These are phyloP conservation scores for Falco concolor DNA, from an alignment of 2,797 vertebrate species.

Conservation along the genomic window DNA sequence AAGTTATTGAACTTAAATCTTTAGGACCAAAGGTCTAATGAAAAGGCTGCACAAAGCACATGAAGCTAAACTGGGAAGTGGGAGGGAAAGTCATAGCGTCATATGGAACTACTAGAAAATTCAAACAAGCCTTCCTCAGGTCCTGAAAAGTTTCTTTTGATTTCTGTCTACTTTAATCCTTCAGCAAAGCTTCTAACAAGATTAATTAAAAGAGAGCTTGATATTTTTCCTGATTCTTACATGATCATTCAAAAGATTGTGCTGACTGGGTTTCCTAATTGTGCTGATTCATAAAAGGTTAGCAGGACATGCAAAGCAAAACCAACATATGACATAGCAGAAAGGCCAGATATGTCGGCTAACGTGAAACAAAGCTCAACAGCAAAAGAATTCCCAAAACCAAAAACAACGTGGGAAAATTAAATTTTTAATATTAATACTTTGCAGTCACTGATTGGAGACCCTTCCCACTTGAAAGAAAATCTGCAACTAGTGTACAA, in stretches of 20 bases:
- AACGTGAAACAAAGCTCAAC: not conserved
- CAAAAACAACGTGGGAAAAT: rapidly evolving
- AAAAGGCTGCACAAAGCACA: not conserved
- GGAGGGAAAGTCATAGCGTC: not conserved
- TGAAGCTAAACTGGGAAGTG: not conserved
- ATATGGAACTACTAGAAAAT: not conserved
- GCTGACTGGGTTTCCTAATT: not conserved
- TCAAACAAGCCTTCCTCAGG: not conserved
- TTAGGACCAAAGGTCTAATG: not conserved
- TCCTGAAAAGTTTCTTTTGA: not conserved
- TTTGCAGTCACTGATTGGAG: not conserved
- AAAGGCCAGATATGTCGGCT: not conserved
- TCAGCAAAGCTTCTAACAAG: not conserved
- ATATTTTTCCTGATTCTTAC: not conserved
- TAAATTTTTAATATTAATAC: not conserved
- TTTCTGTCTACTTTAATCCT: not conserved
- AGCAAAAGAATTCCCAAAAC: not conserved
- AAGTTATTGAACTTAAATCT: not conserved
- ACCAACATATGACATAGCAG: rapidly evolving
- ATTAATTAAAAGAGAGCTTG: not conserved
- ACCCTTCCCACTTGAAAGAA: not conserved
- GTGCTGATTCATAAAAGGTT: not conserved
- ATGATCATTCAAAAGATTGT: not conserved
- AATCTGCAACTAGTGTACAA: not conserved
- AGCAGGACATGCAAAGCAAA: not conserved